A percentile compares a stretch with the other conserved stretches of the same genome.
Evolutionary conservation across 2,113 vertebrate genomes (phyloP).

Genomic region (Agelaius phoeniceus): DNA sequence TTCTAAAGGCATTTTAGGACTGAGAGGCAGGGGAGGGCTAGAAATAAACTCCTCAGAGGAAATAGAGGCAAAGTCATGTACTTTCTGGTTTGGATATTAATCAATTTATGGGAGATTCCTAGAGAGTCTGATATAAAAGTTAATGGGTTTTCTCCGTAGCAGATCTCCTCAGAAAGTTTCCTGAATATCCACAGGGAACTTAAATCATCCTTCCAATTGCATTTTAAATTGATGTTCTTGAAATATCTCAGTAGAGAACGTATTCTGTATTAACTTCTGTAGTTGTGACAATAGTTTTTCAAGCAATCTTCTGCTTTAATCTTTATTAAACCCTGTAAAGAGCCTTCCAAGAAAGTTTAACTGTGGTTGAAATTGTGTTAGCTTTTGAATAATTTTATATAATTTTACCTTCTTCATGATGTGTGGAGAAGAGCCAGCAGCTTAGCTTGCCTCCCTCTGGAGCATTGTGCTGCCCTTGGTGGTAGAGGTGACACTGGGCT

Average conservation of each 20-base stretch:
- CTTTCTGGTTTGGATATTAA: not conserved
- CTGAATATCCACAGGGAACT: not conserved
- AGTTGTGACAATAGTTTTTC: not conserved
- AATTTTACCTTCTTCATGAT: not conserved
- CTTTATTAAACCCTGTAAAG: not conserved
- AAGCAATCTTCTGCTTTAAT: not conserved
- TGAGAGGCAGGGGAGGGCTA: not conserved
- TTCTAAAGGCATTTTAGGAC: not conserved
- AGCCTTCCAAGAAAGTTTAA: not conserved
- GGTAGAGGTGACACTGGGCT: not conserved
- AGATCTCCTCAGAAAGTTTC: not conserved
- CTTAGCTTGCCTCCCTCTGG: not conserved
- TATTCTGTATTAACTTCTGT: not conserved
- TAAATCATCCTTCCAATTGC: not conserved
- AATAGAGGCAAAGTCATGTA: not conserved
- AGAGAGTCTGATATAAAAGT: not conserved
- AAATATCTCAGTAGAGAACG: not conserved
- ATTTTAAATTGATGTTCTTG: not conserved
- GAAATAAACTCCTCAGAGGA: not conserved
- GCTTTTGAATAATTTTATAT: not conserved
- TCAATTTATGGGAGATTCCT: constrained; percentile 1
- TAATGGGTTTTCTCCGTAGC: not conserved
- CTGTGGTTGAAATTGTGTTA: not conserved
- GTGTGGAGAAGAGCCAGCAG: not conserved
- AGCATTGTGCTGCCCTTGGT: fast-evolving